Evolutionary conservation across 2,113 vertebrate genomes (phyloP), one percentile per base, ranked within the genome.

Genomic region (Romanogobio albipinnatus): DNA sequence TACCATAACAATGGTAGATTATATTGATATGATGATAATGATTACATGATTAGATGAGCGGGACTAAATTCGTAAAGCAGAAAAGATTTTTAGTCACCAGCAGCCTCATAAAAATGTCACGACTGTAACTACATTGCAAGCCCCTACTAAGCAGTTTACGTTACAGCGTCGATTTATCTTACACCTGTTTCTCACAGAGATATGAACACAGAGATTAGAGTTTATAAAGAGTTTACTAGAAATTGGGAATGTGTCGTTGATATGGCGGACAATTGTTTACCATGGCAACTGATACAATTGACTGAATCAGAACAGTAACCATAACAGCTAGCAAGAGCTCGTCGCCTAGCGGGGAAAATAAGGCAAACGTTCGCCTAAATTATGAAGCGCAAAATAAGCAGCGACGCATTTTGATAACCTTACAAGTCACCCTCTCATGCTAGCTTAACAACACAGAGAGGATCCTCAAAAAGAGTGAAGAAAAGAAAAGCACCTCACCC

Each of bases 401-500:
- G 7, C 26, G 9, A 53, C 9, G 62, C 45, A 68, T 49, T 66
- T 22, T 70, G 62, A 51, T 81, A 70, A 36, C 24, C 9, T 64
- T 64, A 47, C n/a, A 80, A 78, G 56, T 78, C 58, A 26, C 58
- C 33, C 58, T 47, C 14, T 80, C 58, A 80, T 17, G 26, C 43
- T 68, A 36, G 14, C 24, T 29, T 49, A 49, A 81, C 43, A 66
- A 29, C 13, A 22, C 45, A 33, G 61, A 71, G 64, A 58, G 39
- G 11, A 70, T 70, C 47, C 33, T 19, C 43, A 81, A 3, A 79
- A 86, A 58, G 1, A 33, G 29, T 76, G 3, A 53, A 39, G 78
- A 2, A 3, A 8, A 1, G 49, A 73, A 66, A 81, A 90, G 84
- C 73, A 76, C n/a, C 93, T 89, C 91, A 95, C 93, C 94, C 94